Evolutionary conservation across 2,797 vertebrate genomes (phyloP).

Genomic region (Cossypha dichroa): DNA sequence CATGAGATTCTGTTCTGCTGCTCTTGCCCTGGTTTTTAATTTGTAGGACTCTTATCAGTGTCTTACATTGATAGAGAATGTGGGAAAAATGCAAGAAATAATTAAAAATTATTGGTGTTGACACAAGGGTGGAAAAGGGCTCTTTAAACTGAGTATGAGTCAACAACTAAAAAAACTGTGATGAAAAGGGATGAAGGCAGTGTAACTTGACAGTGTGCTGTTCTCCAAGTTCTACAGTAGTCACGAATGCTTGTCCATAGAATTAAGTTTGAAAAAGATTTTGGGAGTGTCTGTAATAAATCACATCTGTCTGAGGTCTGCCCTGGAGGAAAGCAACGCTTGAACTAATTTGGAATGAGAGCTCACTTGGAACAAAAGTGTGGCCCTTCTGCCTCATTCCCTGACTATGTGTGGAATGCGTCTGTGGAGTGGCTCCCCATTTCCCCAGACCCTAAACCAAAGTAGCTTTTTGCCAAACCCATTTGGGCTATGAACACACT

Average conservation of each 20-base stretch:
- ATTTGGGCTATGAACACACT: rapidly evolving
- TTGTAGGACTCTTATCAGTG: background rate
- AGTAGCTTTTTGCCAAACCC: background rate
- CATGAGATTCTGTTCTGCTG: background rate
- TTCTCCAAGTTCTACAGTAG: background rate
- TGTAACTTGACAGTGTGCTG: background rate
- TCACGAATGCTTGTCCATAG: background rate
- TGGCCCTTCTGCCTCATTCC: background rate
- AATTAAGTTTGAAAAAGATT: background rate
- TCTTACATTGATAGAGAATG: rapidly evolving
- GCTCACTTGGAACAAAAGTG: background rate
- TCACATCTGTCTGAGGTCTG: background rate
- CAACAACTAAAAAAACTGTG: background rate
- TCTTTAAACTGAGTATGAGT: background rate
- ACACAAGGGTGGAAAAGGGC: background rate
- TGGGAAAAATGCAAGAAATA: background rate
- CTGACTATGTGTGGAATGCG: background rate
- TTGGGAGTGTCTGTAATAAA: background rate
- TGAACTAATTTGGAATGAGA: background rate
- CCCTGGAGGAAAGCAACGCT: background rate
- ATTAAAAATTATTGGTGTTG: background rate
- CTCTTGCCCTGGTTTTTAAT: background rate
- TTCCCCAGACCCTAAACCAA: background rate
- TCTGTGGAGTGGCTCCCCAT: background rate
- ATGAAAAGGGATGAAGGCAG: background rate